phyloP scores from a whole-genome alignment of 1,140 invertebrate species.

The Aphelenchoides besseyi region DNA sequence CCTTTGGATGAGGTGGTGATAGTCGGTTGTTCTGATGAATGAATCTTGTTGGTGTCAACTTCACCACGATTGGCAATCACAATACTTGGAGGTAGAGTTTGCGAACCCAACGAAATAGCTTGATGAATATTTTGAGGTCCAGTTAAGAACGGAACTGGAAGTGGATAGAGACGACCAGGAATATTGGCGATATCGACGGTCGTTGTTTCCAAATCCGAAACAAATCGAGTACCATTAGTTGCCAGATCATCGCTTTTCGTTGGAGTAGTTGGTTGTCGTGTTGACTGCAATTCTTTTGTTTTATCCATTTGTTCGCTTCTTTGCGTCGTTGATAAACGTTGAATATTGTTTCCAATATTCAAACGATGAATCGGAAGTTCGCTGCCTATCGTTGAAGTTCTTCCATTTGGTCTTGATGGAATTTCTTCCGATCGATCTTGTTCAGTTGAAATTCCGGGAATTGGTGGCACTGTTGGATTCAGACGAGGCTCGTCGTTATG shows the following conservation, averaged over 20 bases:
- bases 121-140: constrained; percentile 46
- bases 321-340: neutral
- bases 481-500: constrained; percentile 3
- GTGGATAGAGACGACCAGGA: constrained; percentile 52
- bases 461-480: neutral
- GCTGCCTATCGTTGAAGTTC: neutral
- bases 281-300: neutral
- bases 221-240: constrained; percentile 6
- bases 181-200: constrained; percentile 42
- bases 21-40: neutral
- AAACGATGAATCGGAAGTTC: neutral
- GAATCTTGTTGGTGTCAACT: neutral
- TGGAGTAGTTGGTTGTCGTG: too few species aligned
- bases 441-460: neutral
- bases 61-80: constrained; percentile 37
- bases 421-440: neutral
- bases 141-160: constrained; percentile 60
- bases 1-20: neutral
- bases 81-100: constrained; percentile 55
- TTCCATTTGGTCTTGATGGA: neutral
- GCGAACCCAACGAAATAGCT: constrained; percentile 30
- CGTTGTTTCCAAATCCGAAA: constrained; percentile 19
- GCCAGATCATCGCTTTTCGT: neutral
- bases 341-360: neutral
- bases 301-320: neutral